Evolutionary conservation across 2,113 vertebrate genomes (phyloP), one percentile per base, ranked within the genome.

Genomic region (Chlamydotis undulata): DNA sequence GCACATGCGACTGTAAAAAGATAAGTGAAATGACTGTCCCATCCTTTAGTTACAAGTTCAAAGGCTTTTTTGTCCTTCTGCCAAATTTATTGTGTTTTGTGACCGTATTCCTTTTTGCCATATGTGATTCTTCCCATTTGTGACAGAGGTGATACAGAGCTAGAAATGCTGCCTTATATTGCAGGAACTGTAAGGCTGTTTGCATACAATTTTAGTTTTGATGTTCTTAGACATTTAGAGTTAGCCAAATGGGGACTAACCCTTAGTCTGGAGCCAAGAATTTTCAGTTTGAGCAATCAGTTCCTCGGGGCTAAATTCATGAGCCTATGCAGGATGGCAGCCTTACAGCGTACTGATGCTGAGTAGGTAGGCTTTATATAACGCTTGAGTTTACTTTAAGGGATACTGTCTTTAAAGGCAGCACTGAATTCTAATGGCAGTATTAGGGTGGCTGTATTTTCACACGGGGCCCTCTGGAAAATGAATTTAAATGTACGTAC

Each of bases 281-380:
- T 88, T 92, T 78, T 83, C 79, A 64, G 14, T 64, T 59, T 1
- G 3, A 77, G 4, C 17, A 39, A 19, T 78, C 19, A 5, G 23
- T 69, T 94, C 21, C 21, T 81, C 14, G 8, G 43, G 18, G 10
- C 59, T 92, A 37, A 83, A 56, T 59, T 71, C 9, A 11, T 68
- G 56, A 70, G 43, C 3, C 9, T 74, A 0, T 77, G 55, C 60
- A 63, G 70, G 79, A 47, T 35, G 50, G 8, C 47, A 93, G 11
- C 25, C 22, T 88, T 67, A 28, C 55, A 90, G 59, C 28, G 28
- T 45, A 33, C 23, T 37, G 41, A 28, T 2, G 4, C 31, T 14
- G 29, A 28, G 9, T 35, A 41, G 29, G 9, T 76, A 26, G 0
- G 0, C 43, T 76, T 31, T 31, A 29, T 59, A 0, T 61, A n/a